These are phyloP conservation scores for Scylla paramamosain DNA, from an alignment of 1,140 invertebrate species.

Conservation along the genomic window DNA sequence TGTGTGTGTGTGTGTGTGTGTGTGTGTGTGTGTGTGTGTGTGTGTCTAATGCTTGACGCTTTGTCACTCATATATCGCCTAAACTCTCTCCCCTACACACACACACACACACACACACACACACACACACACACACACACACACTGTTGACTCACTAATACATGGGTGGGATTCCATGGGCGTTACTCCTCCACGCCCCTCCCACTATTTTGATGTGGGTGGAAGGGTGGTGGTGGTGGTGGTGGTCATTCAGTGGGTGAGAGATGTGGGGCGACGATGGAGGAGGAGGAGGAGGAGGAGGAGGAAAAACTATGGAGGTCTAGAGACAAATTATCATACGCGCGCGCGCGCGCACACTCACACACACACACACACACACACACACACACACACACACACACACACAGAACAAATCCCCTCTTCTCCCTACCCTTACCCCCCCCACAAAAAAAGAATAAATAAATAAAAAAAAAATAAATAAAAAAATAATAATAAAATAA, in stretches of 20 bases:
- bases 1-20: not conserved
- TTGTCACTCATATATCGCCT: not conserved
- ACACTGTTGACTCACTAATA: not conserved
- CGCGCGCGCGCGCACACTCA: too few relatives aligned
- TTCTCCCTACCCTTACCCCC: too few relatives aligned
- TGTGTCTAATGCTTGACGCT: not conserved
- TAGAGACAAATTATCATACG: too few relatives aligned
- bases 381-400: too few relatives aligned
- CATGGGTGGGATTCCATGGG: too few relatives aligned
- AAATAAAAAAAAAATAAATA: not conserved
- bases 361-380: too few relatives aligned
- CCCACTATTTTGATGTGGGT: too few relatives aligned
- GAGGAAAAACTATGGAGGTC: not conserved
- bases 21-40: not conserved
- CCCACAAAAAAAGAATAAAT: not conserved
- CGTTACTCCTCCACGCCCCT: too few relatives aligned
- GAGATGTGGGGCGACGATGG: too few relatives aligned
- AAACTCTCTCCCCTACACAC: not conserved
- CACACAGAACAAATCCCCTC: not conserved
- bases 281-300: not conserved
- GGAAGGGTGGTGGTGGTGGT: too few relatives aligned
- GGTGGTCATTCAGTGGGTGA: too few relatives aligned
- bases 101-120: slow-evolving; percentile 36
- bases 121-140: slow-evolving; percentile 8
- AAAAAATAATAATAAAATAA: not conserved